Base-by-base conservation (phyloP, 1,140 invertebrate species). In the Chironomus tepperi region DNA sequence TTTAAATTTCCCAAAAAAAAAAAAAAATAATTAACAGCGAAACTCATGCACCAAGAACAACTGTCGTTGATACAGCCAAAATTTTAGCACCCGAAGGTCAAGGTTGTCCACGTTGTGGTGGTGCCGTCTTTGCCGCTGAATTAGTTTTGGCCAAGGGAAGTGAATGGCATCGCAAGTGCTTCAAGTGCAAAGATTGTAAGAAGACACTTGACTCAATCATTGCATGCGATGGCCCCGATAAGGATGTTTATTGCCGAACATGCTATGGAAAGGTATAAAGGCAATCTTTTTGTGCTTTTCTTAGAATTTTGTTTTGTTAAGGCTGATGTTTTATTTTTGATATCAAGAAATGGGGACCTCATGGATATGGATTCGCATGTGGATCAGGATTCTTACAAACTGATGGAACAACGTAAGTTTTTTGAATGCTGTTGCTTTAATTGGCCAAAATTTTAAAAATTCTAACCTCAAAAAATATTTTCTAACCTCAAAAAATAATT, bases 111-210 rank as follows among this genome's bases (percentile, higher is more conserved):
- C 88, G 93, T 75, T 97, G 94, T 80, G 93, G 93, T 43, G 94
- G 93, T 57, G 89, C 92, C 2, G 95, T 97, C 0, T 97, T 92
- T 81, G 93, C 93, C 67, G 94, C 94, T 73, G 95, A 97, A 81
- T 90, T 93, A 83, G 93, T 96, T 67, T 84, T 95, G 21, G 93
- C 93, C 43, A 94, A 93, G 81, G 89, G 91, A 75, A 88, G 93
- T 80, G 95, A 96, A 84, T 98, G 95, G 95, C 97, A 94, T 86
- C 90, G 97, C 85, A 98, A 98, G 84, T 99, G 97, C 85, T 98
- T 97, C 87, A 98, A 98, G 83, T 99, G 97, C 83, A 90, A 87
- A 82, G 93, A 94, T 78, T 98, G 97, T 83, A 92, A 89, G 78
- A 95, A 95, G 80, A 93, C 92, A 19, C 86, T 98, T 73, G 95